Conservation (phyloP, 2,113 vertebrate genomes). For the Epinephelus fuscoguttatus region DNA sequence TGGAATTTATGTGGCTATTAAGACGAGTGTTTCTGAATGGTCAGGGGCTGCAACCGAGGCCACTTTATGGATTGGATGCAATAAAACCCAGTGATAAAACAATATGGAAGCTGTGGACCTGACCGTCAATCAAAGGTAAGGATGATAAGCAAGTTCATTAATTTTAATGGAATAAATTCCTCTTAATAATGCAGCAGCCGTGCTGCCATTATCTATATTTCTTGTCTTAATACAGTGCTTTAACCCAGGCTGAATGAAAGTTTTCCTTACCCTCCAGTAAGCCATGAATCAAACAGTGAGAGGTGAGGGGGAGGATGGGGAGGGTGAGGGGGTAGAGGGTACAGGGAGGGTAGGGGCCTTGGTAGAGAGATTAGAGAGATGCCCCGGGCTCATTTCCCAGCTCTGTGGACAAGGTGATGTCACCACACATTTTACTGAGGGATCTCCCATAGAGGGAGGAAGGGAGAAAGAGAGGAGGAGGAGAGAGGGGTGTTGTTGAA, state of each 20-base stretch:
- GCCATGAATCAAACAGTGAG: conserved; percentile 61
- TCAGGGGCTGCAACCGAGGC: conserved; percentile 45
- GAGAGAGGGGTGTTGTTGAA: neutral
- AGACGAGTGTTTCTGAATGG: conserved; percentile 57
- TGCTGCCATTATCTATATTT: conserved; percentile 39
- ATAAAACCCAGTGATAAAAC: conserved; percentile 71
- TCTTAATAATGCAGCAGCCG: conserved; percentile 40
- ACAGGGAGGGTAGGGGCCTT: conserved; percentile 14
- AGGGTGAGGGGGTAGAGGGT: conserved; percentile 18
- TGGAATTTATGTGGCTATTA: conserved; percentile 73
- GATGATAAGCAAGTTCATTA: conserved; percentile 68
- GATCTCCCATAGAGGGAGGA: conserved; percentile 60
- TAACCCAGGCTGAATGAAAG: conserved; percentile 23
- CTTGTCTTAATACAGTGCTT: conserved; percentile 29
- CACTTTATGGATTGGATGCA: conserved; percentile 63
- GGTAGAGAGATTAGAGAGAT: conserved; percentile 49
- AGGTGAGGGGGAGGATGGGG: neutral
- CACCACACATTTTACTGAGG: conserved; percentile 61
- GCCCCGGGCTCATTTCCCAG: conserved; percentile 63
- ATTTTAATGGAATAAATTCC: conserved; percentile 67
- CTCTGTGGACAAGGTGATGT: conserved; percentile 75
- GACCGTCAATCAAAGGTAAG: conserved; percentile 64
- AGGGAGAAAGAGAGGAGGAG: conserved; percentile 6
- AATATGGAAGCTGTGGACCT: conserved; percentile 53
- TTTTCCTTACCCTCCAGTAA: conserved; percentile 26